Base-by-base conservation (phyloP, 2,113 vertebrate species). In the Psittacula cyanocephala region DNA sequence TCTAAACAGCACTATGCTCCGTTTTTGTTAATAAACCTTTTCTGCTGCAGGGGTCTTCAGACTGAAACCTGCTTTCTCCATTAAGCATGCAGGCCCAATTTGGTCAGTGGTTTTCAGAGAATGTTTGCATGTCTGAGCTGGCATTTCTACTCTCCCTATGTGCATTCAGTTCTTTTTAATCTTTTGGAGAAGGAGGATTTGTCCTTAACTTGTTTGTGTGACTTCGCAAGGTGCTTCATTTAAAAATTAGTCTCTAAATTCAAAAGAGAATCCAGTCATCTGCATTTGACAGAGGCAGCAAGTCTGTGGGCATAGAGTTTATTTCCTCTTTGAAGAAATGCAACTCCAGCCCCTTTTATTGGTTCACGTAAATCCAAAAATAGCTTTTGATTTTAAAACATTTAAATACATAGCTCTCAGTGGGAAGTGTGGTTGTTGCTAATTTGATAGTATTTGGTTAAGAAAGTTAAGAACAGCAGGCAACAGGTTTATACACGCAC, bases 371-470 rank as follows among this genome's bases (percentile, higher is more conserved):
- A 94, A 94, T 71, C 65, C 69, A 68, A 89, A 96, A 94, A 93
- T 92, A 96, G 33, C 22, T 81, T 93, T 88, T 93, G 55, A 93
- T 93, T 96, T 96, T 52, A 67, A 93, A 94, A 33, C 43, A 89
- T 89, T 89, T 91, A 94, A 95, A 68, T 91, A 92, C 39, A 47
- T 35, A 68, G 20, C 55, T 24, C 49, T 88, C 41, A 22, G 88
- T 89, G 95, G 95, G 57, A 87, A 93, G 41, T 79, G 96, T 92
- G 96, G 95, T 95, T 91, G 81, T 76, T 96, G 62, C 88, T 93
- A 96, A 96, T 95, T 96, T 96, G 69, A 94, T 67, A 87, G 62
- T 92, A 76, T 97, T 97, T 96, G 86, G 86, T 68, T 96, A 91
- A 68, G 76, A 77, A 59, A 63, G 52, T 88, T 69, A 71, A 77